Base-by-base conservation (phyloP, 2,797 vertebrate species). In the Gouania willdenowi region DNA sequence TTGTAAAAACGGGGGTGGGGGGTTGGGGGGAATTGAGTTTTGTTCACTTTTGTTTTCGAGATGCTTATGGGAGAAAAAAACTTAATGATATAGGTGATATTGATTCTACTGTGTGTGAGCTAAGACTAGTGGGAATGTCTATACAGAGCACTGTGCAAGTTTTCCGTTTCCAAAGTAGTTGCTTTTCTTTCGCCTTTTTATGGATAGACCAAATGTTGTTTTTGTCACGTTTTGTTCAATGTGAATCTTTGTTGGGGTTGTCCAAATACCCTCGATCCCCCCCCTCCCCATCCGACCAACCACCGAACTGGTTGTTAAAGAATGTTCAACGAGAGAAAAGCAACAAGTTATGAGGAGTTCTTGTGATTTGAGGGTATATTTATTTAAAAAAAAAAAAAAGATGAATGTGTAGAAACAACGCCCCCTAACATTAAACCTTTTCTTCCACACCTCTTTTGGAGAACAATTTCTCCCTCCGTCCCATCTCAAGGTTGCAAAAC, bases 91-190 rank as follows among this genome's bases (percentile, higher is more conserved):
- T 79, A 79, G 77, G 79, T 88, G 67, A 86, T 87, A 86, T 84
- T 83, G 77, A 83, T 79, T 84, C 81, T 86, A 83, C 85, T 86
- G 75, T 86, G 85, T 81, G 81, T 89, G 85, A 87, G 84, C 85
- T 84, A 86, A 86, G 81, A 88, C 85, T 87, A 87, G 85, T 85
- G 66, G 84, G 81, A 87, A 88, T 85, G 87, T 89, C 83, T 80
- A 78, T 71, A 81, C 81, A 83, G 84, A 90, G 87, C 89, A 90
- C 89, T 91, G 89, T 91, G 89, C 86, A 88, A 87, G 64, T 70
- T 86, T 85, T 79, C 49, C 81, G 77, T 86, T 82, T 67, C 83
- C 84, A 87, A 86, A 85, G 83, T 86, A 85, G 79, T 72, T 73
- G 70, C 82, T 40, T 64, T 82, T 67, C 43, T 75, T 71, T 75